These are phyloP conservation scores for Pycnomerus fuliginosus DNA, from an alignment of 2,888 invertebrate genomes.

Conservation along the genomic window DNA sequence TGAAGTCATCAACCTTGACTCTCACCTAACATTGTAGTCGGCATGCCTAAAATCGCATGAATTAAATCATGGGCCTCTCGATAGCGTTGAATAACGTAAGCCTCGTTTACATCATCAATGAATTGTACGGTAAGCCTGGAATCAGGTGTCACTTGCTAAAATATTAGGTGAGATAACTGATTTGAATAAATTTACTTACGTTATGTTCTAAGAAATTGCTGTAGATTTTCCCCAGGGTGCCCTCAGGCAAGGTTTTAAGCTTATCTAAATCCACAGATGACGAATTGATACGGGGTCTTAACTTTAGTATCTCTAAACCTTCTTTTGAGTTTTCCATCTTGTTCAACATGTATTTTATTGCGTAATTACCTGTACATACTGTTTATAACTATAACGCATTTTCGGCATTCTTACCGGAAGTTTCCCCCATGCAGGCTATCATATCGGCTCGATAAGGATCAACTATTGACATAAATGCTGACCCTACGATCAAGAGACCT, in stretches of 20 bases:
- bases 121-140: slow-evolving; percentile 87
- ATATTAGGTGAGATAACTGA: slow-evolving; percentile 12
- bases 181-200: slow-evolving; percentile 49
- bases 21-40: slow-evolving; percentile 84
- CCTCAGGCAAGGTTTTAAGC: slow-evolving; percentile 70
- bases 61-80: slow-evolving; percentile 95
- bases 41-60: slow-evolving; percentile 90
- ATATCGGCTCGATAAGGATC: slow-evolving; percentile 86
- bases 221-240: slow-evolving; percentile 85
- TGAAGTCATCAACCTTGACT: too few relatives aligned
- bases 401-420: slow-evolving; percentile 62
- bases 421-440: slow-evolving; percentile 94
- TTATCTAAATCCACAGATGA: slow-evolving; percentile 72
- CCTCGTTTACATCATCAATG: slow-evolving; percentile 83
- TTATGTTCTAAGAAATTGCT: slow-evolving; percentile 79
- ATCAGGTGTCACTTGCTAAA: slow-evolving; percentile 87
- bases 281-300: slow-evolving; percentile 86
- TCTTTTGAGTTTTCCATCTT: slow-evolving; percentile 77
- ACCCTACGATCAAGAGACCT: slow-evolving; percentile 76
- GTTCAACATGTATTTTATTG: slow-evolving; percentile 69
- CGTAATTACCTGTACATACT: slow-evolving; percentile 52
- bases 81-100: slow-evolving; percentile 97
- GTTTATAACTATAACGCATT: background rate
- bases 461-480: slow-evolving; percentile 78
- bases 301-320: slow-evolving; percentile 72